Percentiles rank a stretch among this genome's conserved stretches.
These are phyloP conservation scores for Myopa testacea DNA, from an alignment of 2,888 invertebrate genomes.

Conservation along the genomic window DNA sequence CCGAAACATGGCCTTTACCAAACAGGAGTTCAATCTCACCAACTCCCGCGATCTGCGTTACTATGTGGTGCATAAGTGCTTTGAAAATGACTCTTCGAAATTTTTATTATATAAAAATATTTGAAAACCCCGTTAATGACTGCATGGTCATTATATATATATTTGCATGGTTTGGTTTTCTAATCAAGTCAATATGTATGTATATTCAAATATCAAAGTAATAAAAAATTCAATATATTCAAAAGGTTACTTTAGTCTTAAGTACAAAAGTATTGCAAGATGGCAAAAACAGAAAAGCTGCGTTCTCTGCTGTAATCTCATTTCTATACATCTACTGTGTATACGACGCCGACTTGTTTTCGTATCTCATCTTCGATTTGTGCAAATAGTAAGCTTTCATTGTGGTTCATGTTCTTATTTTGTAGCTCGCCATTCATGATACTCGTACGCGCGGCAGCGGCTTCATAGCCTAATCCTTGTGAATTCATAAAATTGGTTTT, in stretches of 20 bases:
- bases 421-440: conserved; percentile 75
- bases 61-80: conserved; percentile 78
- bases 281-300: too few species aligned
- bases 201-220: too few species aligned
- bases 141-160: too few species aligned
- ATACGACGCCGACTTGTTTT: conserved; percentile 77
- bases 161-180: too few species aligned
- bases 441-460: conserved; percentile 80
- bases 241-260: neutral
- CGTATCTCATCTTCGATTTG: conserved; percentile 80
- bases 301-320: neutral
- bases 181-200: too few species aligned
- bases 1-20: conserved; percentile 73
- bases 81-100: conserved; percentile 77
- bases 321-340: conserved; percentile 57
- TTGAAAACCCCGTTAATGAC: too few species aligned
- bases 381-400: conserved; percentile 77
- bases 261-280: neutral
- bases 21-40: conserved; percentile 72
- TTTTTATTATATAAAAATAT: conserved; percentile 69
- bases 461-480: conserved; percentile 81
- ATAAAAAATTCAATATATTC: too few species aligned
- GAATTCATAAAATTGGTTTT: conserved; percentile 78
- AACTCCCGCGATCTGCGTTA: conserved; percentile 81
- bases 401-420: conserved; percentile 76